phyloP scores from a whole-genome alignment of 2,888 invertebrate genomes.

The Tiliacea aurago region DNA sequence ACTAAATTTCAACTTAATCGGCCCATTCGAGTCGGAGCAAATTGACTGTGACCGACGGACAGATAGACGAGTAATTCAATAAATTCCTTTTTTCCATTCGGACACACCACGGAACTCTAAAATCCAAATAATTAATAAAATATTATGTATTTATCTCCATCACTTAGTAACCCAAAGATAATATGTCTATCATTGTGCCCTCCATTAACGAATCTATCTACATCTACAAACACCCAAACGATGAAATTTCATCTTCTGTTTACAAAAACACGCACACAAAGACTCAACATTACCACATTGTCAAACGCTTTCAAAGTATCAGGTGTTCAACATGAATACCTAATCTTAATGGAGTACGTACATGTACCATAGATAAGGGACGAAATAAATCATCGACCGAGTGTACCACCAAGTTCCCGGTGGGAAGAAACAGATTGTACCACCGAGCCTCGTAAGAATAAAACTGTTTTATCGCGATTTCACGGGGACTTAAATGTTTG shows the following conservation, averaged over 20 bases:
- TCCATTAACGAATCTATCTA: conserved; percentile 7
- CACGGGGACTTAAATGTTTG: conserved; percentile 69
- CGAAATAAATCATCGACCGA: conserved; percentile 86
- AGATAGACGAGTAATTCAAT: too few species aligned
- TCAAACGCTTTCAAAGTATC: conserved; percentile 84
- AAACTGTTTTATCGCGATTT: conserved; percentile 65
- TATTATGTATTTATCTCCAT: background rate
- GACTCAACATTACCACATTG: conserved; percentile 65
- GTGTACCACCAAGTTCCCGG: conserved; percentile 83
- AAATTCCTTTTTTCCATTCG: too few species aligned
- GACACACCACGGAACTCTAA: too few species aligned
- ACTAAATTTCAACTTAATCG: too few species aligned
- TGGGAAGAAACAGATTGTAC: conserved; percentile 87
- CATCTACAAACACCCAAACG: conserved; percentile 21
- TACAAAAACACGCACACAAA: conserved; percentile 47
- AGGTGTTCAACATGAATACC: conserved; percentile 88
- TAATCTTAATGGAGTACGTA: conserved; percentile 88
- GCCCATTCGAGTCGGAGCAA: too few species aligned
- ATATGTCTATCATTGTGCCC: background rate
- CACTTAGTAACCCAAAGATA: background rate
- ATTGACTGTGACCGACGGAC: too few species aligned
- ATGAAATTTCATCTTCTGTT: conserved; percentile 46
- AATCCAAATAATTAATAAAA: background rate
- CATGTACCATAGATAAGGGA: conserved; percentile 81
- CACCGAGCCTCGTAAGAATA: conserved; percentile 61